Conservation (phyloP, 2,888 invertebrate species). For the Cosmorhoe ocellata region DNA sequence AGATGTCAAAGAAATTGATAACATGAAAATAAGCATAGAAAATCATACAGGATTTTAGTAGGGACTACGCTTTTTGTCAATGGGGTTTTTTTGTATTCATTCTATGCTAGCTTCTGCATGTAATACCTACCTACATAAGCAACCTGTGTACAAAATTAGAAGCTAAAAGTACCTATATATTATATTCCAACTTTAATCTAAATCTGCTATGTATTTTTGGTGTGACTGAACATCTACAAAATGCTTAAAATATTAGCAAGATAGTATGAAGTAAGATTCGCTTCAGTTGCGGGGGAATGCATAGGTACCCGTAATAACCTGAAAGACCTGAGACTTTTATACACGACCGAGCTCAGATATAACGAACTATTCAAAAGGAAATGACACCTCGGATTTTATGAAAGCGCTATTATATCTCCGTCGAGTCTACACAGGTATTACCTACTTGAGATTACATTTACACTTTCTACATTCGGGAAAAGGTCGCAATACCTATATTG, state of each 20-base stretch:
- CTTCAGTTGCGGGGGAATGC: conserved; percentile 43
- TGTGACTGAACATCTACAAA: too few relatives aligned
- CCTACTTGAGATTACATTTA: too few relatives aligned
- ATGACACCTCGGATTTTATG: conserved; percentile 69
- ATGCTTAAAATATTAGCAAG: too few relatives aligned
- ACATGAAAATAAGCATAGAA: conserved; percentile 59
- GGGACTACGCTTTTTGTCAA: conserved; percentile 63
- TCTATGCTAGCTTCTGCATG: too few relatives aligned
- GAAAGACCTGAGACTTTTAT: conserved; percentile 60
- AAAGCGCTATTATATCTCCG: conserved; percentile 53
- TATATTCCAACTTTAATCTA: too few relatives aligned
- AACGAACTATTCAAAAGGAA: conserved; percentile 72
- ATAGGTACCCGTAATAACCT: conserved; percentile 53
- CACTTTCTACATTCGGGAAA: conserved; percentile 13
- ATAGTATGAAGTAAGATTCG: conserved; percentile 17
- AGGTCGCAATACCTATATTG: conserved; percentile 1
- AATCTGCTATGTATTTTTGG: too few relatives aligned
- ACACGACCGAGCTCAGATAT: conserved; percentile 51
- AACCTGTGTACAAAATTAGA: too few relatives aligned
- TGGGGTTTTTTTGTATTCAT: conserved; percentile 63
- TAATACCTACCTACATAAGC: too few relatives aligned
- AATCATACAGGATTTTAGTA: conserved; percentile 63
- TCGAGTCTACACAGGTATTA: conserved; percentile 10
- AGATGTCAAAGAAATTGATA: conserved; percentile 48
- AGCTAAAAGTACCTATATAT: too few relatives aligned